A percentile compares a stretch with the other conserved stretches of the same genome.
These are phyloP conservation scores for Clarias gariepinus DNA, from an alignment of 2,113 vertebrate species.

Conservation along the genomic window DNA sequence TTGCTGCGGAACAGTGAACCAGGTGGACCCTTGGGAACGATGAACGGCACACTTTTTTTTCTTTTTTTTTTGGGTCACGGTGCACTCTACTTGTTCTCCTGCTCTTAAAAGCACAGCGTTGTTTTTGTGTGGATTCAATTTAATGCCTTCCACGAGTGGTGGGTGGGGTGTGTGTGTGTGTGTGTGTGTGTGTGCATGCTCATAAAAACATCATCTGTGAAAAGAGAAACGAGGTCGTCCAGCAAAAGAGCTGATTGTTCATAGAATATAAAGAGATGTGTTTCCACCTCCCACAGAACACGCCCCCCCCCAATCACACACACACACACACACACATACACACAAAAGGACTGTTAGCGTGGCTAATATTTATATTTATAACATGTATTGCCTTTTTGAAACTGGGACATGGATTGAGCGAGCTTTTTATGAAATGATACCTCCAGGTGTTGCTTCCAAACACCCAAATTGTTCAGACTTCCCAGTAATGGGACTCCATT, in stretches of 20 bases:
- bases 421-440: neutral
- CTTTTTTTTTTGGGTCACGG: neutral
- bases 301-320: neutral
- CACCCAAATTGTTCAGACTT: neutral
- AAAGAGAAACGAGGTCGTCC: constrained; percentile 4
- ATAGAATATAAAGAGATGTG: neutral
- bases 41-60: neutral
- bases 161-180: constrained; percentile 22
- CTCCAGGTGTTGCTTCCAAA: neutral
- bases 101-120: constrained; percentile 31
- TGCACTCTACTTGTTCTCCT: constrained; percentile 17
- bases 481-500: constrained; percentile 51
- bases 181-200: neutral
- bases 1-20: neutral
- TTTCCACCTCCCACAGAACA: neutral
- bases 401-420: neutral
- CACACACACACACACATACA: too few species aligned
- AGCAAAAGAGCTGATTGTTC: constrained; percentile 33
- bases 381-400: neutral
- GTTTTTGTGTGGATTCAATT: constrained; percentile 45
- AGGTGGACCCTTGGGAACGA: constrained; percentile 17
- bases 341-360: neutral
- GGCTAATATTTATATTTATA: neutral
- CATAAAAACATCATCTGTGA: constrained; percentile 32
- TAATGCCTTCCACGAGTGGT: constrained; percentile 20